Evolutionary conservation across 2,888 invertebrate genomes (phyloP).

Genomic region (Anthrax anthrax): DNA sequence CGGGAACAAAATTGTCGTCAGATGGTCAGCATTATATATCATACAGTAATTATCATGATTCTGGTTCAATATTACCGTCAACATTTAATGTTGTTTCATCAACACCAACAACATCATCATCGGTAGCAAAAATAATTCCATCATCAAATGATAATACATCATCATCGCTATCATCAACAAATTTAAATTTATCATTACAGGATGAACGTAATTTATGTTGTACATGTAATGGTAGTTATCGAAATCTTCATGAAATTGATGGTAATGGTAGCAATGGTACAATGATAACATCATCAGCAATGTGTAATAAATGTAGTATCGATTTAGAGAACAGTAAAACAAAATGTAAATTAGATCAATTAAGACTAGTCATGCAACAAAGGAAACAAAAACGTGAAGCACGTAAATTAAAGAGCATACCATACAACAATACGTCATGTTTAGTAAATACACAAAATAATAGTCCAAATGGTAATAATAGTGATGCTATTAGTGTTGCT

Average conservation of each 20-base stretch:
- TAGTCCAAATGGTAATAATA: not conserved
- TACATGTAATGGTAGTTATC: not conserved
- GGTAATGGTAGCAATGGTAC: not conserved
- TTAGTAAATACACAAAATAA: slow-evolving; percentile 8
- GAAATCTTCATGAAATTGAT: not conserved
- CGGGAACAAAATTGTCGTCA: not conserved
- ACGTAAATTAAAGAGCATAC: slow-evolving; percentile 51
- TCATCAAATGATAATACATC: no score
- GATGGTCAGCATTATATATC: not conserved
- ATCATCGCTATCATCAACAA: not conserved
- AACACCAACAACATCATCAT: not conserved
- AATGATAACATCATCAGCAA: slow-evolving; percentile 5
- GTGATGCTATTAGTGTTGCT: slow-evolving; percentile 10
- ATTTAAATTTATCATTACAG: not conserved
- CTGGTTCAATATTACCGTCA: no score
- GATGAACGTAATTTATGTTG: not conserved
- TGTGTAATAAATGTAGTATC: slow-evolving; percentile 37
- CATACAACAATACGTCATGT: slow-evolving; percentile 40
- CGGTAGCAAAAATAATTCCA: not conserved
- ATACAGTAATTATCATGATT: not conserved
- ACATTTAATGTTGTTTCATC: no score
- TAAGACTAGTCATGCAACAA: slow-evolving; percentile 82
- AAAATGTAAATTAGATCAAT: slow-evolving; percentile 72
- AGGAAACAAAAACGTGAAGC: slow-evolving; percentile 71
- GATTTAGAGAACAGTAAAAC: slow-evolving; percentile 64